Evolutionary conservation across 2,797 vertebrate species (phyloP), one percentile per base, ranked within the genome.

Genomic region (Decapterus maruadsi): DNA sequence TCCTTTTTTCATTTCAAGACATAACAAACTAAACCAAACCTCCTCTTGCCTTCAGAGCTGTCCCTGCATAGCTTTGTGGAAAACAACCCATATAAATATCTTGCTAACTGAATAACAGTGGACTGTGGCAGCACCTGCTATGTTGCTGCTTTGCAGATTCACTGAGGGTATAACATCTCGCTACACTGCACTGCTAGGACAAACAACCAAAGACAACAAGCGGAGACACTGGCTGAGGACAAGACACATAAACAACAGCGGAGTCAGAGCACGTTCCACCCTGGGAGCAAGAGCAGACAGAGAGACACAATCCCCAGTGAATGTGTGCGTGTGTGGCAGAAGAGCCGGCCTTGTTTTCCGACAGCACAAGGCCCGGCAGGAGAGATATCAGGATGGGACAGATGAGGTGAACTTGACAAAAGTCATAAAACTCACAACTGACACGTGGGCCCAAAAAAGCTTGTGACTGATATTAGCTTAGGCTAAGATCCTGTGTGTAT

Each of bases 191-290:
- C 76, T 34, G 67, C 62, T 22, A 26, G 77, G 81, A 90, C 80
- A 88, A 85, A 88, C 71, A 78, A 34, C 81, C 71, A 87, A 85
- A 91, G 81, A 85, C 88, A 91, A 88, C 86, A 92, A 88, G 79
- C 89, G 86, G 86, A 84, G 79, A 84, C 81, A 77, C 88, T 85
- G 91, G 90, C 82, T 90, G 89, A 87, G 87, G 86, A 91, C 85
- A 83, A 86, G 83, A 83, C 79, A 90, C 82, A 90, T 79, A 90
- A 92, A 92, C 93, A 91, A 70, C 42, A 75, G 71, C 78, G 6
- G 31, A 64, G 40, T 59, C 53, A 77, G 80, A 84, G 78, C 78
- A 74, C 75, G 76, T 68, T 90, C 82, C 83, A 67, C 54, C 78
- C 83, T 75, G 78, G 65, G 81, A 83, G 85, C 80, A 81, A 81